Evolutionary conservation across 2,113 vertebrate genomes (phyloP).

Genomic region (Natator depressus): DNA sequence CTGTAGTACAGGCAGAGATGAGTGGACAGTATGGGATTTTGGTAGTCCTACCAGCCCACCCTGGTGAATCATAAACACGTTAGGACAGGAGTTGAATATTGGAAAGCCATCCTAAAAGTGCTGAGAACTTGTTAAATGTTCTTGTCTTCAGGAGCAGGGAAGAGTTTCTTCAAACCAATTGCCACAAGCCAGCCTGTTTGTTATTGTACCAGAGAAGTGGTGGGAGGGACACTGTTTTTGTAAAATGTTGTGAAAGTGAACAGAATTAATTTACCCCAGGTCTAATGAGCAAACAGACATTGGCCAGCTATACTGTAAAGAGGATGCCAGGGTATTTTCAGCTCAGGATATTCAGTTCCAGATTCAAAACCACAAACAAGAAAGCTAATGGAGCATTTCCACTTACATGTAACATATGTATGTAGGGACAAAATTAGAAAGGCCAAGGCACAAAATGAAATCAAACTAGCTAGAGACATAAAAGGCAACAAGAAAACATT

Average conservation of each 20-base stretch:
- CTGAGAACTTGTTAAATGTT: background rate
- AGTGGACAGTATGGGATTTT: slow-evolving; percentile 36
- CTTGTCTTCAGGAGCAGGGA: background rate
- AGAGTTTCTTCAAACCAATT: background rate
- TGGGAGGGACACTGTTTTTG: background rate
- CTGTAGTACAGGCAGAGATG: slow-evolving; percentile 44
- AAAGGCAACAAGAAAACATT: no score
- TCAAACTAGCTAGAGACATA: no score
- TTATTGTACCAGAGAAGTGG: background rate
- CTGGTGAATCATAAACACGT: slow-evolving; percentile 43
- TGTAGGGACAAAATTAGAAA: no score
- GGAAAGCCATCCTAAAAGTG: slow-evolving; percentile 1
- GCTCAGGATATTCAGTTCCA: background rate
- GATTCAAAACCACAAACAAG: fast-evolving
- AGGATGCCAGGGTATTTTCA: background rate
- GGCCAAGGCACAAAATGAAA: no score
- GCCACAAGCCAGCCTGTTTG: background rate
- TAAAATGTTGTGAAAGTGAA: background rate
- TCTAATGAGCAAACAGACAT: background rate
- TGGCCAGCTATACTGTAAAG: background rate
- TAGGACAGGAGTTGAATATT: background rate
- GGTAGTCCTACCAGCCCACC: background rate
- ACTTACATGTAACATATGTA: background rate
- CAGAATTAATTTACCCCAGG: background rate
- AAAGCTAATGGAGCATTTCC: background rate